phyloP scores from a whole-genome alignment of 2,888 invertebrate genomes.

The Platynereis dumerilii region DNA sequence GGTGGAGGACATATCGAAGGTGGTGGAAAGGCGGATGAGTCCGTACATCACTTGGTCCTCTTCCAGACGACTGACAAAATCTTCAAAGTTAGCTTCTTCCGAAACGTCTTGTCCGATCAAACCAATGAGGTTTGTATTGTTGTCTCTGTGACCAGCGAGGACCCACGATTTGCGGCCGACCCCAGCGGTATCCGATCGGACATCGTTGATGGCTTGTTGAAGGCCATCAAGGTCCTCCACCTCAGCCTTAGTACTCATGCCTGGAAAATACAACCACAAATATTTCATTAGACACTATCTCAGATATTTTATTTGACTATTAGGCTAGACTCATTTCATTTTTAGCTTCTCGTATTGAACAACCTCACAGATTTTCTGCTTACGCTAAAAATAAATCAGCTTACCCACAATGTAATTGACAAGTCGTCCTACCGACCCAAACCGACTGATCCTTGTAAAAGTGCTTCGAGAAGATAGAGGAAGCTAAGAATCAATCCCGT shows the following conservation, averaged over 20 bases:
- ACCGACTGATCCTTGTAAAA: no score
- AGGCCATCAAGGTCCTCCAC: conserved; percentile 45
- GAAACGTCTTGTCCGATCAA: conserved; percentile 39
- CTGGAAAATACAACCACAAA: no score
- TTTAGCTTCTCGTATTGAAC: no score
- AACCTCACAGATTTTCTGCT: no score
- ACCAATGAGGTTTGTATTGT: conserved; percentile 47
- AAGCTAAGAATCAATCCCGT: no score
- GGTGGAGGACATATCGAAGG: conserved; percentile 59
- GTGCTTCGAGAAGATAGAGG: no score
- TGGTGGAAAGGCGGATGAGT: conserved; percentile 52
- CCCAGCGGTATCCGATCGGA: conserved; percentile 42
- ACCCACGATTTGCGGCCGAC: conserved; percentile 40
- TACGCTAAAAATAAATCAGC: no score
- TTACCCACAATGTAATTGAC: no score
- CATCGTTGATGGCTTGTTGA: conserved; percentile 45
- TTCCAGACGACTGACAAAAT: conserved; percentile 23
- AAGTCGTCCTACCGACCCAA: no score
- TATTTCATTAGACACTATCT: no score
- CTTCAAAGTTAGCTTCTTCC: conserved; percentile 31
- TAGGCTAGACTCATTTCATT: no score
- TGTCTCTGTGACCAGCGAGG: conserved; percentile 53
- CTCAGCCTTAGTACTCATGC: conserved; percentile 52
- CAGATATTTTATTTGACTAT: no score
- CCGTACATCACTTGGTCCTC: conserved; percentile 51